Conservation (phyloP, 1,140 invertebrate genomes). For the Saccostrea glomerata region DNA sequence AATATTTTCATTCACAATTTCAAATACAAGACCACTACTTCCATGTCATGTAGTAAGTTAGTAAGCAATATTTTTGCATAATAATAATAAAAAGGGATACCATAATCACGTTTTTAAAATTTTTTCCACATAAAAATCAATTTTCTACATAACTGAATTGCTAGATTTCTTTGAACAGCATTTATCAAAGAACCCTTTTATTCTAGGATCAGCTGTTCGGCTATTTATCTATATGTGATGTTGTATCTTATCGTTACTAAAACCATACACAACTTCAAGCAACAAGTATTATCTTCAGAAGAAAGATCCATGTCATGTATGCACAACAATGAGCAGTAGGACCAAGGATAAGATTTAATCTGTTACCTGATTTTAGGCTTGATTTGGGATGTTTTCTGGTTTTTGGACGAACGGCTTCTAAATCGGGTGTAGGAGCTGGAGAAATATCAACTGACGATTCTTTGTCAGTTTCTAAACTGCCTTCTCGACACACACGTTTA, state of each 20-base stretch:
- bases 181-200: background rate
- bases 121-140: background rate
- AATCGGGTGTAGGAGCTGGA: slow-evolving; percentile 5
- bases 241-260: background rate
- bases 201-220: background rate
- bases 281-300: background rate
- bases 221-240: background rate
- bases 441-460: slow-evolving; percentile 27
- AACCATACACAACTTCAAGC: background rate
- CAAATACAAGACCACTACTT: background rate
- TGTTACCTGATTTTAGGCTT: slow-evolving; percentile 41
- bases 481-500: slow-evolving; percentile 48
- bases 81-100: background rate
- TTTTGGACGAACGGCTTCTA: slow-evolving; percentile 40
- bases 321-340: slow-evolving; percentile 4
- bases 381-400: slow-evolving; percentile 46
- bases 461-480: slow-evolving; percentile 37
- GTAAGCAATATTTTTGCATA: background rate
- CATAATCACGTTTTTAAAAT: background rate
- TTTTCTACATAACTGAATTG: background rate
- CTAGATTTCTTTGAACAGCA: background rate
- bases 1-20: slow-evolving; percentile 22
- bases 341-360: slow-evolving; percentile 8
- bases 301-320: background rate
- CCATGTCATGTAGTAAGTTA: too few species aligned